Base-by-base conservation (phyloP, 2,113 vertebrate species). In the Passer domesticus region DNA sequence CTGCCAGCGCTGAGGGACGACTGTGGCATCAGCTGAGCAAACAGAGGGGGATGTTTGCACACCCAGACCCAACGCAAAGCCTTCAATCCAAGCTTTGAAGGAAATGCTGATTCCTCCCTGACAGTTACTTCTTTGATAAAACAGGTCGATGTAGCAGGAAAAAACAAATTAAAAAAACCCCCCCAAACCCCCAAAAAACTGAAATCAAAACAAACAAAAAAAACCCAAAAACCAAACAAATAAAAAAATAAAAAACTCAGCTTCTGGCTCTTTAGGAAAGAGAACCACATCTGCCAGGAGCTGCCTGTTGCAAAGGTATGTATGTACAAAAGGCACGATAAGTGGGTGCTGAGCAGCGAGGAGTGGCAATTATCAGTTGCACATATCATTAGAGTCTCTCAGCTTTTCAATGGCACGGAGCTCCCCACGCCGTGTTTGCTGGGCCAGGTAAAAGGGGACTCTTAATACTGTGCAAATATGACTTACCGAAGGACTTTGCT, bases 391-490 rank as follows among this genome's bases (percentile, higher is more conserved):
- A 66, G 39, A 63, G 84, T 63, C 90, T 83, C 66, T 49, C 83
- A 23, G 41, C 89, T 95, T 93, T 44, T 92, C 94, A 94, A 78
- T 55, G 86, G 94, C 87, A 12, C n/a, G 18, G 18, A 87, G 72
- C 72, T 91, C 91, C 85, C 43, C 63, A 87, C 89, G 72, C 92
- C 55, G 41, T 97, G 97, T 97, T 97, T 97, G 92, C 97, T 23
- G 35, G 97, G 82, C 83, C 77, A 91, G 94, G 87, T 81, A 88
- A 93, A 95, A 95, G 88, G 89, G 94, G 94, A 90, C 92, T 83
- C 92, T 94, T 92, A 82, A 96, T 79, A 20, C 97, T 98, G 96
- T 87, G 96, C 94, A 97, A 98, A 98, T 89, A 98, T 89, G 92
- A 92, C 90, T 95, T 85, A 90, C 47, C 90, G 18, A 96, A 97